These are phyloP conservation scores for Engraulis encrasicolus DNA, from an alignment of 2,113 vertebrate species.

Conservation along the genomic window DNA sequence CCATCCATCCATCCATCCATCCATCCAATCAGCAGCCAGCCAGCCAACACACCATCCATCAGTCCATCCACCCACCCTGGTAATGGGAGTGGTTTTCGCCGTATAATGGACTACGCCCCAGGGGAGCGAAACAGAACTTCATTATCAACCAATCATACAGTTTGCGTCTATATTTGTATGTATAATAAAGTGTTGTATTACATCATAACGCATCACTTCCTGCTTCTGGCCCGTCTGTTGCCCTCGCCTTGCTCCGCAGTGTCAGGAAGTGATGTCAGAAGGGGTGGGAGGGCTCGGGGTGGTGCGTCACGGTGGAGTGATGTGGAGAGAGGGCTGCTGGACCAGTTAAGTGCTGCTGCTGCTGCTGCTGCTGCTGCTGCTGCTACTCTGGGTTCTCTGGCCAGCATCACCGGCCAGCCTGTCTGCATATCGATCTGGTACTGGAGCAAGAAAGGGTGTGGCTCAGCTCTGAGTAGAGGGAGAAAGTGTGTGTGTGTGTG, in stretches of 20 bases:
- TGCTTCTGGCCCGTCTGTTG: too few species aligned
- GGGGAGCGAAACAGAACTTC: too few species aligned
- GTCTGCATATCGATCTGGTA: not conserved
- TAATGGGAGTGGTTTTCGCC: not conserved
- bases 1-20: not conserved
- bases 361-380: too few species aligned
- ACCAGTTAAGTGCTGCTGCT: not conserved
- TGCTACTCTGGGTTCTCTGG: too few species aligned
- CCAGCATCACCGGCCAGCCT: not conserved
- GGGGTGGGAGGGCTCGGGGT: too few species aligned
- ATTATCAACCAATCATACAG: too few species aligned
- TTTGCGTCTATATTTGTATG: too few species aligned
- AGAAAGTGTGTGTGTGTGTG: constrained; percentile 21
- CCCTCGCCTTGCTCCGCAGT: not conserved
- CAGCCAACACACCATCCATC: not conserved
- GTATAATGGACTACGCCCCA: not conserved
- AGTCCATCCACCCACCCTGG: not conserved
- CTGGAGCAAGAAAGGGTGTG: constrained; percentile 21
- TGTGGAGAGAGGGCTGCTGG: constrained; percentile 36
- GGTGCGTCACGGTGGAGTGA: constrained; percentile 35
- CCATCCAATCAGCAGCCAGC: not conserved
- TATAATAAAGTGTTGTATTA: too few species aligned
- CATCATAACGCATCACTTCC: too few species aligned
- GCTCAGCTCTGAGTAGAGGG: constrained; percentile 50
- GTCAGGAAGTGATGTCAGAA: constrained; percentile 31